Percentiles rank a stretch among this genome's conserved stretches.
These are phyloP conservation scores for Oxystoma pomonae DNA, from an alignment of 2,888 invertebrate species.

Conservation along the genomic window DNA sequence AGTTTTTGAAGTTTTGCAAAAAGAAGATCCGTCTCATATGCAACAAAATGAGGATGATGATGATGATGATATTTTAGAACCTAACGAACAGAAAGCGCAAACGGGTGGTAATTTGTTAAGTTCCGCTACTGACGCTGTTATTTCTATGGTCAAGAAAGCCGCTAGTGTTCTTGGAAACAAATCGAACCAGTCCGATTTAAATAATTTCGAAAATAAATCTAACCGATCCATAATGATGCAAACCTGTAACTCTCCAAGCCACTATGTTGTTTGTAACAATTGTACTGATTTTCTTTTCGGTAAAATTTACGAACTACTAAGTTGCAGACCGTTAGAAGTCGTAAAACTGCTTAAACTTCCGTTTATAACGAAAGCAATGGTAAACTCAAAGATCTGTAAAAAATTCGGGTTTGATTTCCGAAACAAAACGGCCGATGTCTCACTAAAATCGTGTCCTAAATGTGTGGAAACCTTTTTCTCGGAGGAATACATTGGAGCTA, in stretches of 20 bases:
- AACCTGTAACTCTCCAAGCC: slow-evolving; percentile 68
- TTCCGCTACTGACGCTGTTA: slow-evolving; percentile 85
- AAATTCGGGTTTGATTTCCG: slow-evolving; percentile 60
- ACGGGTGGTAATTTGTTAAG: slow-evolving; percentile 65
- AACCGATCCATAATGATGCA: slow-evolving; percentile 41
- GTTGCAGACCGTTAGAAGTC: slow-evolving; percentile 63
- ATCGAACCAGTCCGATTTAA: slow-evolving; percentile 55
- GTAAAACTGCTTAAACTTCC: slow-evolving; percentile 57
- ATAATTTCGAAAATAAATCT: slow-evolving; percentile 47
- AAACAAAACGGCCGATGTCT: slow-evolving; percentile 37
- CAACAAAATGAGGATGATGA: slow-evolving; percentile 62
- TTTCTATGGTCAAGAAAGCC: slow-evolving; percentile 89
- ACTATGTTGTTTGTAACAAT: slow-evolving; percentile 68
- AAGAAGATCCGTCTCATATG: slow-evolving; percentile 69
- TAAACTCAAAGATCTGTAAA: slow-evolving; percentile 58
- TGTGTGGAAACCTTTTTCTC: slow-evolving; percentile 60
- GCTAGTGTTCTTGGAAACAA: slow-evolving; percentile 77
- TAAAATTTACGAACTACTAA: slow-evolving; percentile 68
- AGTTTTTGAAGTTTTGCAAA: slow-evolving; percentile 85
- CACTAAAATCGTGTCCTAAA: slow-evolving; percentile 47
- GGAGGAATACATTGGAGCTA: slow-evolving; percentile 66
- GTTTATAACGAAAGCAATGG: slow-evolving; percentile 59
- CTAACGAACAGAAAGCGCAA: slow-evolving; percentile 30
- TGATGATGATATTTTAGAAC: slow-evolving; percentile 55
- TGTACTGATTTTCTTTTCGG: slow-evolving; percentile 69